Base-by-base conservation (phyloP, 2,888 invertebrate species). In the Cantharis nigra region DNA sequence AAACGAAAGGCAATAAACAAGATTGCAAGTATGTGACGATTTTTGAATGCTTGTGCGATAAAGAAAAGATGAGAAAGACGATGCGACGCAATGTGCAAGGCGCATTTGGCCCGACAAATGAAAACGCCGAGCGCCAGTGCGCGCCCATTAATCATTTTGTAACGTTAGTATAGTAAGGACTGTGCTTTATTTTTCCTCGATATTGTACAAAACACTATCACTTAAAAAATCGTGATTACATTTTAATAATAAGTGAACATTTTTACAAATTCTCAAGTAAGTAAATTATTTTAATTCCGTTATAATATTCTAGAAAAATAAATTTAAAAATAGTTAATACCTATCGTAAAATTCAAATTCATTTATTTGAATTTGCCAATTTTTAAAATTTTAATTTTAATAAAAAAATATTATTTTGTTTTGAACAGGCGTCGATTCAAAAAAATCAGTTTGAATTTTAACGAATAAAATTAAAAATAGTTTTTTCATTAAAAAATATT, bases 51-150 rank as follows among this genome's bases (percentile, higher is more conserved):
- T 28, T 69, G 64, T 69, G 62, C 73, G 30, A 63, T 69, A 69
- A 69, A 69, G 69, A 73, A 71, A 73, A 69, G 69, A 64, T 13
- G 65, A 65, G 18, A 23, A 16, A 13, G 65, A 65, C 65, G 65
- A 65, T 23, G 14, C 69, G 74, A 74, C 74, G 74, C 74, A 70
- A 63, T 74, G 74, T 74, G 69, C 74, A 69, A 69, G 69, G 49
- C 30, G 65, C 72, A 72, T 74, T 69, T 74, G 49, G 49, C 62
- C 33, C 67, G 62, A 69, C 74, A 74, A 74, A 74, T 69, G 62
- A 69, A 69, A 70, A 33, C 74, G 70, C 28, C 64, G 18, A 30
- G 23, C 64, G 74, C 69, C 70, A 74, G 74, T 74, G 63, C 70
- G 70, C 70, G 74, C 70, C 74, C 70, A 33, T 70, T 74, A 63